Base-by-base conservation (phyloP, 2,888 invertebrate species). In the Ormyrus thymus region DNA sequence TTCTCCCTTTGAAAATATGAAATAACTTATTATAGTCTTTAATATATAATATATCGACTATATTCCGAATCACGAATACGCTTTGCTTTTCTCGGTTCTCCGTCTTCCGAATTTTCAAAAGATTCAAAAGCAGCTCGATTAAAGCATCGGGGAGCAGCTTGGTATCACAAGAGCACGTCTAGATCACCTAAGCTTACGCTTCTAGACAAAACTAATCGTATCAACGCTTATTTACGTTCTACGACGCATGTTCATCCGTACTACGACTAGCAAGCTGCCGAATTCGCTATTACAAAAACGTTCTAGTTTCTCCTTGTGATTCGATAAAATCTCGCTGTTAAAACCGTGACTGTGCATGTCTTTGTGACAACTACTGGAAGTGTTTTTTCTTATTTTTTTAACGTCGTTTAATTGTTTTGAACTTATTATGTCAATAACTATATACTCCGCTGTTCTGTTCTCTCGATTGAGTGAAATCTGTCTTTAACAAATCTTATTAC, bases 81-180 rank as follows among this genome's bases (percentile, higher is more conserved):
- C 77, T 77, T 74, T 71, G 61, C 61, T 53, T 59, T 78, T 69
- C 55, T 46, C 70, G 65, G 53, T 59, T 59, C 15, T 70, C 55
- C 61, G 7, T 56, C 43, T n/a, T 72, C 48, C 29, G 50, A 59
- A 56, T 64, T 73, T 70, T 68, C 50, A 70, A 76, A 80, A 81
- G 66, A 68, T 78, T 82, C 64, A 81, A 76, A 82, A 80, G 78
- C 75, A 77, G 74, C 76, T 79, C 62, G 50, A 71, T 70, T 29
- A 79, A 81, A 79, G 79, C 79, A 79, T 74, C 72, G 46, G 85
- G 85, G 84, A 86, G 86, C 84, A 83, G 82, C 80, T 82, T 86
- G 85, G 83, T 89, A 88, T 89, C 88, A 89, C 88, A 88, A 87
- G 84, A 86, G 84, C 86, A 86, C 82, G 83, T 84, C 86, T 87